Base-by-base conservation (phyloP, 2,888 invertebrate genomes). In the Nephrocerus scutellatus region DNA sequence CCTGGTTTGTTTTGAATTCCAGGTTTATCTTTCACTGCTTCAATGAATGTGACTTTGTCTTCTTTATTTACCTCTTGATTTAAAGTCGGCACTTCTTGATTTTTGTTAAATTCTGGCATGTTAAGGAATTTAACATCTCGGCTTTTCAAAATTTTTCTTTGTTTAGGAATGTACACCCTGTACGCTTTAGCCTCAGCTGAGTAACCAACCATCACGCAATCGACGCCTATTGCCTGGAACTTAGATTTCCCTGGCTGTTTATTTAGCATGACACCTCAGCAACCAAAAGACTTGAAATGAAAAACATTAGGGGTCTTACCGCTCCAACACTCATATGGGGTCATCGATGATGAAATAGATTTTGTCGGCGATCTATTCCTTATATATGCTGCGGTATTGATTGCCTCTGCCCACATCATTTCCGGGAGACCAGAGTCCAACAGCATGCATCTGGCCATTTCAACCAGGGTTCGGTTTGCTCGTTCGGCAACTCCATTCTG, bases 401-500 rank as follows among this genome's bases (percentile, higher is more conserved):
- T 16, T 5, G 46, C 47, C 9, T 48, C 47, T n/a, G 39, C 52
- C 34, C 52, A 54, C 8, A 51, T 29, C 6, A 43, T 20, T 24
- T 39, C 56, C 48, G 12, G 47, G 2, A 58, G 23, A 4, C 40
- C 44, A 6, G 48, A 39, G 16, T 47, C 39, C 1, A 45, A 29
- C 15, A 61, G 16, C 48, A 62, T 48, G 12, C 52, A 47, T n/a
- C 57, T 37, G 3, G 55, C 52, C 35, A 47, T 46, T 10, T 59
- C 54, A 7, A 57, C 32, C 0, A 49, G 18, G 0, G 48, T 46
- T 10, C 41, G 9, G 18, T 50, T 50, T 6, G 33, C 42, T 3
- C 48, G 39, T 30, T 46, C 47, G 0, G 46, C 44, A 6, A 48
- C 40, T n/a, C 47, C 47, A 8, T 48, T 50, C 38, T 49, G 44